Percentiles rank a stretch among this genome's conserved stretches.
Conservation (phyloP, 2,888 invertebrate species). For the Ophion ellenae region DNA sequence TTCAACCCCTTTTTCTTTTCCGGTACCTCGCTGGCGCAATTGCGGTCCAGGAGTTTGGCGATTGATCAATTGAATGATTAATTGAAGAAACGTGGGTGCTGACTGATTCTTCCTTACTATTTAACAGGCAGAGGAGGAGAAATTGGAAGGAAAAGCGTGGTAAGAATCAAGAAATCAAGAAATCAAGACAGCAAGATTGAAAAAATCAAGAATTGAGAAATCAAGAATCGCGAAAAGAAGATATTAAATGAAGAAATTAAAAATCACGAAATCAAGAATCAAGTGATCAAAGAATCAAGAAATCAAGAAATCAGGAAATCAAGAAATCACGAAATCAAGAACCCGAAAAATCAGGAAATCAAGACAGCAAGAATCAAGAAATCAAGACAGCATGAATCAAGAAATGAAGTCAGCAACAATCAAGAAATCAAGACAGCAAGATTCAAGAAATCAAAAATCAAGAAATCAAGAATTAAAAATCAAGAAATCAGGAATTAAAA, state of each 20-base stretch:
- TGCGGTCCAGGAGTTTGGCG: conserved; percentile 49
- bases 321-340: conserved; percentile 32
- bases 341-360: conserved; percentile 30
- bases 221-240: too few species aligned
- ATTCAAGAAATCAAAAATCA: not conserved
- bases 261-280: too few species aligned
- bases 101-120: not conserved
- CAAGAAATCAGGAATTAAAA: conserved; percentile 21
- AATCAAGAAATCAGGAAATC: too few species aligned
- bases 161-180: too few species aligned
- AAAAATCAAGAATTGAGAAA: too few species aligned
- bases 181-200: too few species aligned
- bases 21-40: conserved; percentile 19
- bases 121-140: too few species aligned
- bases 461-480: conserved; percentile 13
- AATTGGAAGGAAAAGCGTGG: too few species aligned
- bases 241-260: too few species aligned
- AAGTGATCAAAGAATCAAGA: too few species aligned
- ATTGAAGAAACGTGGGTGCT: conserved; percentile 58
- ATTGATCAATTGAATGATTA: conserved; percentile 78
- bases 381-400: not conserved
- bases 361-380: not conserved
- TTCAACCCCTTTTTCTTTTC: conserved; percentile 44
- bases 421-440: too few species aligned
- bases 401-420: too few species aligned